phyloP scores from a whole-genome alignment of 2,113 vertebrate genomes.

The Balaenoptera acutorostrata region DNA sequence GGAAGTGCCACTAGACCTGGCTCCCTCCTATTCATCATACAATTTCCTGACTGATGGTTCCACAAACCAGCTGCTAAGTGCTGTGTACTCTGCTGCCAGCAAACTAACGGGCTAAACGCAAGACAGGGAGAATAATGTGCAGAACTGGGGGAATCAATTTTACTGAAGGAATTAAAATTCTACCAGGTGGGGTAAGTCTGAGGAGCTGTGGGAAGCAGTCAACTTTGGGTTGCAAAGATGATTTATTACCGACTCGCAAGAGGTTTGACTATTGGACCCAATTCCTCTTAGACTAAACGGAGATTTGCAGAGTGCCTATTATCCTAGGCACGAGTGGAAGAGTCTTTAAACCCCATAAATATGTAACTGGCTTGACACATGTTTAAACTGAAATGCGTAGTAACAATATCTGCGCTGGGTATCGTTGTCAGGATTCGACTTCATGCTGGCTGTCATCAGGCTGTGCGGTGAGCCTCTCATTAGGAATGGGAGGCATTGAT shows the following conservation, averaged over 20 bases:
- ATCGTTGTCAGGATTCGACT: slow-evolving; percentile 5
- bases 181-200: slow-evolving; percentile 40
- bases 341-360: slow-evolving; percentile 59
- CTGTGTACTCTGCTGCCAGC: slow-evolving; percentile 86
- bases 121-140: slow-evolving; percentile 81
- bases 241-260: slow-evolving; percentile 62
- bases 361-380: slow-evolving; percentile 16
- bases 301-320: slow-evolving; percentile 43
- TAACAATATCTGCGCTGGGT: slow-evolving; percentile 41
- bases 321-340: slow-evolving; percentile 5
- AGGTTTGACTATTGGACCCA: slow-evolving; percentile 53
- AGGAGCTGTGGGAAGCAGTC: slow-evolving; percentile 45
- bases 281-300: slow-evolving; percentile 42
- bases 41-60: slow-evolving; percentile 87
- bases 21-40: slow-evolving; percentile 88
- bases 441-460: not conserved
- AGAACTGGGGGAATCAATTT: slow-evolving; percentile 75
- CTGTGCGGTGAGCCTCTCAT: slow-evolving; percentile 3
- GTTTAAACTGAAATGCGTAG: slow-evolving; percentile 59
- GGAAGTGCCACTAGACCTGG: slow-evolving; percentile 83
- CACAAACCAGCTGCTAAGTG: slow-evolving; percentile 87
- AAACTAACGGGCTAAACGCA: slow-evolving; percentile 82
- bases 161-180: slow-evolving; percentile 78
- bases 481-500: slow-evolving; percentile 31
- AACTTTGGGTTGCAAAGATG: slow-evolving; percentile 62